Evolutionary conservation across 2,113 vertebrate species (phyloP).

Genomic region (Oxyura jamaicensis): DNA sequence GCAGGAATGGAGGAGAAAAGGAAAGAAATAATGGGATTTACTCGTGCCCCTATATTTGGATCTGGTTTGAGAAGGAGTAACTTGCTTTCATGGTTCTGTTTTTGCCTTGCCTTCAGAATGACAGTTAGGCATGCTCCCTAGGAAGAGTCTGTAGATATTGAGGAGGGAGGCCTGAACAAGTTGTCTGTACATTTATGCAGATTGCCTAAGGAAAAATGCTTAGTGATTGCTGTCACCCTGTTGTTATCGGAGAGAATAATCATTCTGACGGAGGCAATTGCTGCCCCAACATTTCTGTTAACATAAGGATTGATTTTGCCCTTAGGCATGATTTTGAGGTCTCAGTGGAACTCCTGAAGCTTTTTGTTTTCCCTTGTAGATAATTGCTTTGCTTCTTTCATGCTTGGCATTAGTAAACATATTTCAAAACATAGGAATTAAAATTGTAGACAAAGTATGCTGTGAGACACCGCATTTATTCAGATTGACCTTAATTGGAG

Average conservation of each 20-base stretch:
- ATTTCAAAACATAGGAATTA: background rate
- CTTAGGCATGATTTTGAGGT: background rate
- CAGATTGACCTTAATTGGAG: background rate
- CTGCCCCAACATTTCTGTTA: background rate
- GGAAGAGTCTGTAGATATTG: background rate
- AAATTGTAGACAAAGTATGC: background rate
- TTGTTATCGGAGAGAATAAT: background rate
- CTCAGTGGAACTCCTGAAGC: background rate
- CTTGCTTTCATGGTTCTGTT: background rate
- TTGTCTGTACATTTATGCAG: background rate
- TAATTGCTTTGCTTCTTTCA: background rate
- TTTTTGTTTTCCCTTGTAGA: background rate
- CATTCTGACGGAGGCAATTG: background rate
- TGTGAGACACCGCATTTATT: background rate
- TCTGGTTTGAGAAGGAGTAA: background rate
- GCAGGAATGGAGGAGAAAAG: background rate
- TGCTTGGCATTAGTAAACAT: background rate
- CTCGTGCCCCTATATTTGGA: background rate
- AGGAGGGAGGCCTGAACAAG: background rate
- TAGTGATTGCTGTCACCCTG: background rate
- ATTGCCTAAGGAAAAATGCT: background rate
- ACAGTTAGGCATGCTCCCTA: accelerated
- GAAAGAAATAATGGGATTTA: background rate
- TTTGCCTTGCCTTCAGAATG: background rate
- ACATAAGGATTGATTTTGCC: constrained; percentile 1